phyloP scores from a whole-genome alignment of 2,113 vertebrate genomes.

The Hoplias malabaricus region DNA sequence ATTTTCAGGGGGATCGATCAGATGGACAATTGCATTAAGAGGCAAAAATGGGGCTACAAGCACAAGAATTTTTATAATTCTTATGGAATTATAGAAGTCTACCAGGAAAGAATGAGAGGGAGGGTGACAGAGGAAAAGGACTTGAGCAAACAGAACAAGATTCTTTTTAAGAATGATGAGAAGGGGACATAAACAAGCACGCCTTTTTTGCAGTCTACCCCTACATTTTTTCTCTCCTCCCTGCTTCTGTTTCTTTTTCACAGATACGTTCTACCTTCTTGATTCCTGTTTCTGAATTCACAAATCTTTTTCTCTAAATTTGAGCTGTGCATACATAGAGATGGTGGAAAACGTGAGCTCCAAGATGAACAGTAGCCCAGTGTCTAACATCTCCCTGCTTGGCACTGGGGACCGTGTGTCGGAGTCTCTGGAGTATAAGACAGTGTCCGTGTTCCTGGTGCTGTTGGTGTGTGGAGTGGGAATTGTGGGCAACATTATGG shows the following conservation, averaged over 20 bases:
- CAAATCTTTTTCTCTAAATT: too few species aligned
- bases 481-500: conserved; percentile 82
- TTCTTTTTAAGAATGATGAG: not conserved
- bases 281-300: not conserved
- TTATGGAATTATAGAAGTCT: conserved; percentile 40
- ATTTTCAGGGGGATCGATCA: conserved; percentile 59
- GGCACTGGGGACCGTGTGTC: conserved; percentile 46
- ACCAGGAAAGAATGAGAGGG: conserved; percentile 20
- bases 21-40: conserved; percentile 29
- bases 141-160: conserved; percentile 7
- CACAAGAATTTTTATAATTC: conserved; percentile 26
- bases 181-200: not conserved
- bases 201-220: not conserved
- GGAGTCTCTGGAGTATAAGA: conserved; percentile 73
- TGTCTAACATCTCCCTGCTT: conserved; percentile 69
- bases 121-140: not conserved
- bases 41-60: not conserved
- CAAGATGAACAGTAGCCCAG: conserved; percentile 64
- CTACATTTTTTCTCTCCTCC: not conserved
- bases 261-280: not conserved
- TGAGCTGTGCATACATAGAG: not conserved
- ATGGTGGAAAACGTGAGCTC: conserved; percentile 71
- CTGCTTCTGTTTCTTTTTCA: not conserved
- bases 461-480: conserved; percentile 74
- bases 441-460: conserved; percentile 74